These are phyloP conservation scores for Drosophila mojavensis DNA, from an alignment of 1,140 invertebrate species.

Conservation along the genomic window DNA sequence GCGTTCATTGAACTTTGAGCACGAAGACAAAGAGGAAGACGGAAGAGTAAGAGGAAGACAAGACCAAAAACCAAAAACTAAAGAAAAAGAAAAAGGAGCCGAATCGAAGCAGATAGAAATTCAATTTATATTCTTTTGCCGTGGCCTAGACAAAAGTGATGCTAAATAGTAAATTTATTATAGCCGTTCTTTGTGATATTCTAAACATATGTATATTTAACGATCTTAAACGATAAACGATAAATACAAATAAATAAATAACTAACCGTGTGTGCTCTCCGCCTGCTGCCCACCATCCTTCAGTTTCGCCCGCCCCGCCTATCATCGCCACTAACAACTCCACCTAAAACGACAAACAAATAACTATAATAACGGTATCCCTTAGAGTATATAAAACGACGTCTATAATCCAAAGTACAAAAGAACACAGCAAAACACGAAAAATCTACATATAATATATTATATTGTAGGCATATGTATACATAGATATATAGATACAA, in stretches of 20 bases:
- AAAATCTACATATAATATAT: constrained; percentile 42
- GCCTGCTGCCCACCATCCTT: constrained; percentile 39
- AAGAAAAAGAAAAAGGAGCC: constrained; percentile 28
- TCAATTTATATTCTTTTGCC: constrained; percentile 41
- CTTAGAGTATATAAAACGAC: constrained; percentile 57
- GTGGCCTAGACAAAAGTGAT: constrained; percentile 31
- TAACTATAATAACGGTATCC: constrained; percentile 14
- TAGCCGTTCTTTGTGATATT: constrained; percentile 51
- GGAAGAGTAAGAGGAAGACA: constrained; percentile 16
- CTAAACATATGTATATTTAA: constrained; percentile 35
- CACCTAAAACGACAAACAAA: constrained; percentile 46
- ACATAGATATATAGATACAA: constrained; percentile 18
- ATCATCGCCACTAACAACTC: constrained; percentile 66
- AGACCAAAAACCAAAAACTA: constrained; percentile 58
- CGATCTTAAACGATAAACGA: constrained; percentile 10
- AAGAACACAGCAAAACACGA: constrained; percentile 43
- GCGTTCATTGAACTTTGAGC: constrained; percentile 76
- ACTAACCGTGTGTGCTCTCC: constrained; percentile 30
- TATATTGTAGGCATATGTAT: constrained; percentile 9
- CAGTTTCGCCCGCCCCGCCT: constrained; percentile 60
- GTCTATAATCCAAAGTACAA: constrained; percentile 81
- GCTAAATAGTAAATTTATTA: constrained; percentile 25
- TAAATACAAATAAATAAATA: neutral
- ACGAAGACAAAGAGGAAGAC: neutral
- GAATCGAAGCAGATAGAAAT: constrained; percentile 14